These are phyloP conservation scores for Ectemnius lituratus DNA, from an alignment of 2,888 invertebrate species.

Conservation along the genomic window DNA sequence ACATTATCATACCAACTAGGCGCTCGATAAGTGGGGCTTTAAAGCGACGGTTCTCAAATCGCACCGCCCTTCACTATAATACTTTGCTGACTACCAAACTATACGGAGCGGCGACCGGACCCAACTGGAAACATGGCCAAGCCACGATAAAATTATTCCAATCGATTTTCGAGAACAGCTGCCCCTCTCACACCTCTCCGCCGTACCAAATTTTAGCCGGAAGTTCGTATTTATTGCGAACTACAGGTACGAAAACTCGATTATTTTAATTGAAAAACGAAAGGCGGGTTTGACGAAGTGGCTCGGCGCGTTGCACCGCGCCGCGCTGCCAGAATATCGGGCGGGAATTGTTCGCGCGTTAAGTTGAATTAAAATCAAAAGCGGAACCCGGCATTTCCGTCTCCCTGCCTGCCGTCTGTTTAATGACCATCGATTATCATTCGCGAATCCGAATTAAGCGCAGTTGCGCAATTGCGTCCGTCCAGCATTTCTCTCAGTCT, in stretches of 20 bases:
- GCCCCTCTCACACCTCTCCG: no score
- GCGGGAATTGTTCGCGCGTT: conserved; percentile 42
- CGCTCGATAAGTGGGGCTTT: conserved; percentile 76
- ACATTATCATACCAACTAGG: conserved; percentile 78
- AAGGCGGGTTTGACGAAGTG: conserved; percentile 34
- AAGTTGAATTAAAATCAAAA: conserved; percentile 53
- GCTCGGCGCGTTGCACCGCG: conserved; percentile 14
- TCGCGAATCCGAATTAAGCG: conserved; percentile 50
- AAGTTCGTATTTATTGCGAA: no score
- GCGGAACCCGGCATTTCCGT: conserved; percentile 22
- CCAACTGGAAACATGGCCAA: no score
- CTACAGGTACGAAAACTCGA: not conserved
- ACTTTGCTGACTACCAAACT: no score
- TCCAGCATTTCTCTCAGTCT: conserved; percentile 39
- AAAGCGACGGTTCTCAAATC: conserved; percentile 74
- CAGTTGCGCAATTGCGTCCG: conserved; percentile 40
- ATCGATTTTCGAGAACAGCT: no score
- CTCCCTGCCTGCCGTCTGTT: conserved; percentile 31
- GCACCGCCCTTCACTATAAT: conserved; percentile 41
- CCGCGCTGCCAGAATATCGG: conserved; percentile 10
- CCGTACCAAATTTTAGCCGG: no score
- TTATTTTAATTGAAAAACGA: conserved; percentile 28
- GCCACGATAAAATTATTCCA: no score
- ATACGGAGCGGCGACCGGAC: no score
- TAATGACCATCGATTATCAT: conserved; percentile 58